These are phyloP conservation scores for Brachymystax lenok DNA, from an alignment of 2,797 vertebrate species.

Conservation along the genomic window DNA sequence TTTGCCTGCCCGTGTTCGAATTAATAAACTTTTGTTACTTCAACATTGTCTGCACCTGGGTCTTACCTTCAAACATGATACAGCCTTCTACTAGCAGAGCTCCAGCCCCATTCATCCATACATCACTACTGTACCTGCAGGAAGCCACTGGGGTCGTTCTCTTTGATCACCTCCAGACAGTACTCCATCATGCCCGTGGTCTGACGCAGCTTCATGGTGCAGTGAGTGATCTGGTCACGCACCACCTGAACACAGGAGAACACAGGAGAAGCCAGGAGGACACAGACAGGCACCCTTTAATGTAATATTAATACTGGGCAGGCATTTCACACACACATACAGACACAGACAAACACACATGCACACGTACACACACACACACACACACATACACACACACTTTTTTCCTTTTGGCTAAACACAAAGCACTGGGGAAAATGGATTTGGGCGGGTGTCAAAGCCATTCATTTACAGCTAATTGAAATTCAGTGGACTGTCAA, in stretches of 20 bases:
- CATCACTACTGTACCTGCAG: constrained; percentile 81
- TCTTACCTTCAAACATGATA: no score
- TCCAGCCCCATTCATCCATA: not conserved
- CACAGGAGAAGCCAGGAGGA: not conserved
- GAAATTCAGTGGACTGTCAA: constrained; percentile 43
- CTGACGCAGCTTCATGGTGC: constrained; percentile 95
- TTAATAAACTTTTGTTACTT: no score
- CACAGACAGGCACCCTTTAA: not conserved
- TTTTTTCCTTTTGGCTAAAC: constrained; percentile 19
- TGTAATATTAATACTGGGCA: not conserved
- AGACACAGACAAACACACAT: constrained; percentile 27
- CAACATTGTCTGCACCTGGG: no score
- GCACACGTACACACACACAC: constrained; percentile 10
- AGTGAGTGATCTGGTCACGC: constrained; percentile 98
- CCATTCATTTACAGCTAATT: constrained; percentile 40
- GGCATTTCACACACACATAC: not conserved
- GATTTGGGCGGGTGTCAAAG: constrained; percentile 49
- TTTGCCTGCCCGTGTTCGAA: no score
- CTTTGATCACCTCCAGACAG: constrained; percentile 95
- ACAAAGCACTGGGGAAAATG: constrained; percentile 27
- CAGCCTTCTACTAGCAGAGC: no score
- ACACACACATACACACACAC: not conserved
- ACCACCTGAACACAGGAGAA: constrained; percentile 80
- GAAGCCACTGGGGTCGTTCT: constrained; percentile 96
- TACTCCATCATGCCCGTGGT: constrained; percentile 98